Base-by-base conservation (phyloP, 2,888 invertebrate species). In the Lissonota sp. region DNA sequence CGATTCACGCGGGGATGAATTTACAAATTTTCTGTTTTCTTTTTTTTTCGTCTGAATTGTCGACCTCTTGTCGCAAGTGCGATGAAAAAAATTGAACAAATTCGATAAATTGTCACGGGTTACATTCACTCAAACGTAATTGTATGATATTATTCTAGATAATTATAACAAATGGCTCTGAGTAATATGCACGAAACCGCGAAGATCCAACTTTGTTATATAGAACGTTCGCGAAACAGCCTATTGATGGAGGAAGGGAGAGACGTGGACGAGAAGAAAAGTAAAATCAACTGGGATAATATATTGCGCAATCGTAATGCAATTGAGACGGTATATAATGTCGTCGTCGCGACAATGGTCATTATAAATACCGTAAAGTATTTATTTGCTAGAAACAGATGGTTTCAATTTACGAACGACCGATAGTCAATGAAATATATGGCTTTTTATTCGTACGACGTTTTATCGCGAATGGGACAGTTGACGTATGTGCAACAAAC, bases 321-420 rank as follows among this genome's bases (percentile, higher is more conserved):
- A 79, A 79, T 73, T 62, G 60, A 67, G 67, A 53, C 60, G 62
- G 40, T 55, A 73, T 55, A 73, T 26, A 26, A 53, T 58, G 16
- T 53, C 46, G 39, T 40, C 58, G 72, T 46, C 62, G 39, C 66
- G 55, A 66, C 60, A 67, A 73, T 73, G 16, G 67, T 67, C 72
- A 79, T 69, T 73, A 72, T 40, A 63, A 79, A 73, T 67, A 79
- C 62, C 72, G 67, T 73, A 73, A 66, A 46, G 72, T 79, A 79
- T 72, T 79, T 62, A 49, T 73, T 75, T 75, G 58, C 53, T 53
- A 67, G 62, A 67, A 67, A 67, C 26, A 75, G 75, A 62, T 42
- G 37, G 51, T 60, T 72, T 53, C 5, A 40, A 39, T 53, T 53
- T 46, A 10, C 8, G 14, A 53, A 51, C n/a, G 49, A 53, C 51